A percentile compares a stretch with the other conserved stretches of the same genome.
Conservation (phyloP, 2,113 vertebrate species). For the Procavia capensis region DNA sequence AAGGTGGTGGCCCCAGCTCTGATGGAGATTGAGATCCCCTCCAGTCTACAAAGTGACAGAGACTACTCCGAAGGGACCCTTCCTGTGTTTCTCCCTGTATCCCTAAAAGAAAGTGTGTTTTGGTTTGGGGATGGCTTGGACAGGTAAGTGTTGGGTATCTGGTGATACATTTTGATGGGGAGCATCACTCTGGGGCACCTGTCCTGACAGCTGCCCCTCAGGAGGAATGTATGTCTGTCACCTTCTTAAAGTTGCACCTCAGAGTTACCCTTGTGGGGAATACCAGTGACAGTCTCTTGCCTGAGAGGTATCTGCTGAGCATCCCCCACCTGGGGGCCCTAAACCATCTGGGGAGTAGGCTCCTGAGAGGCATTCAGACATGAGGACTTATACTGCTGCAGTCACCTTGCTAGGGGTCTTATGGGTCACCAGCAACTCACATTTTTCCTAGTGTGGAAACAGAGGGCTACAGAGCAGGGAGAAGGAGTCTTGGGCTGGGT, state of each 20-base stretch:
- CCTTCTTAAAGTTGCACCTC: background rate
- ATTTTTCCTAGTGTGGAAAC: background rate
- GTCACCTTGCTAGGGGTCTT: background rate
- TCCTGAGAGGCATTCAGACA: background rate
- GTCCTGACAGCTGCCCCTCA: background rate
- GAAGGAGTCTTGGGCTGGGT: background rate
- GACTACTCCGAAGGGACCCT: background rate
- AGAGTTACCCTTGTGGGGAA: background rate
- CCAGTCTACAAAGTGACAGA: background rate
- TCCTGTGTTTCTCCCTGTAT: background rate
- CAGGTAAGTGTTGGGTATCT: conserved; percentile 70
- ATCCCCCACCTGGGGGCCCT: accelerated
- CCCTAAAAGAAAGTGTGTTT: background rate
- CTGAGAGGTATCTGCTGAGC: background rate
- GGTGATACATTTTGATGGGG: background rate
- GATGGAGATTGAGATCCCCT: background rate
- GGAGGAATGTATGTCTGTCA: background rate
- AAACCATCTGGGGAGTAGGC: background rate
- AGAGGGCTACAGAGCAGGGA: background rate
- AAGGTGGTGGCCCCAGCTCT: background rate
- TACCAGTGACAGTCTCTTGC: background rate
- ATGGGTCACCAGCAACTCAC: too few species aligned
- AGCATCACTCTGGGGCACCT: background rate
- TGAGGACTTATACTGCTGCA: accelerated
- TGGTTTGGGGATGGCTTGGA: background rate